Evolutionary conservation across 2,797 vertebrate genomes (phyloP), one percentile per base, ranked within the genome.

Genomic region (Pseudomugil gertrudae): DNA sequence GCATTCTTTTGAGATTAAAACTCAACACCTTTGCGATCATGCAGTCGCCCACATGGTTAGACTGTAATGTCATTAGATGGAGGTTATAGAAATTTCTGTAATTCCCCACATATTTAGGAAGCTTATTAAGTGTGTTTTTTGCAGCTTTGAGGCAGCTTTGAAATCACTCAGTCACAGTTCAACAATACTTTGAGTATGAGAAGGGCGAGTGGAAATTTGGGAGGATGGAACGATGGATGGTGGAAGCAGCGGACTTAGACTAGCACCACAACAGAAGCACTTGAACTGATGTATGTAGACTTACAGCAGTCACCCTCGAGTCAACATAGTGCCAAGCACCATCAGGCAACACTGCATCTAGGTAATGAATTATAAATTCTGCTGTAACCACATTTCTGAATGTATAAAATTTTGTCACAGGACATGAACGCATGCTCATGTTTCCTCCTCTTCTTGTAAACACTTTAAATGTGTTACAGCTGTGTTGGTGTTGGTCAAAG

Each of bases 81-180:
- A 66, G 57, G 57, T 73, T 33, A 74, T 84, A 88, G 87, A 57
- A 77, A 83, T 89, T 89, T 89, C 69, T 82, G 51, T 75, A 66
- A 89, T 88, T 90, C 85, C 64, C 85, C 66, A 67, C 76, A 83
- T 73, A 69, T 89, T 92, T 93, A 92, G 92, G 83, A 81, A 91
- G 89, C 91, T 92, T 93, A 93, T 95, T 94, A 94, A 92, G 87
- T 85, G 74, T 84, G 72, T 81, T 83, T 75, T 76, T 87, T 85
- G 87, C 88, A 88, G n/a, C 91, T 90, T 90, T 79, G 78, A 84
- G 90, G 91, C 72, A 52, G 81, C 90, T 86, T 88, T 91, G 91
- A 93, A 93, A 93, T 91, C 85, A 89, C 85, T 92, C 89, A 58
- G 92, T 90, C 90, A 90, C 92, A 90, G 90, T 90, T 92, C 90